Percentiles rank a stretch among this genome's conserved stretches.
Conservation (phyloP, 2,888 invertebrate genomes). For the Orchestes rusci region DNA sequence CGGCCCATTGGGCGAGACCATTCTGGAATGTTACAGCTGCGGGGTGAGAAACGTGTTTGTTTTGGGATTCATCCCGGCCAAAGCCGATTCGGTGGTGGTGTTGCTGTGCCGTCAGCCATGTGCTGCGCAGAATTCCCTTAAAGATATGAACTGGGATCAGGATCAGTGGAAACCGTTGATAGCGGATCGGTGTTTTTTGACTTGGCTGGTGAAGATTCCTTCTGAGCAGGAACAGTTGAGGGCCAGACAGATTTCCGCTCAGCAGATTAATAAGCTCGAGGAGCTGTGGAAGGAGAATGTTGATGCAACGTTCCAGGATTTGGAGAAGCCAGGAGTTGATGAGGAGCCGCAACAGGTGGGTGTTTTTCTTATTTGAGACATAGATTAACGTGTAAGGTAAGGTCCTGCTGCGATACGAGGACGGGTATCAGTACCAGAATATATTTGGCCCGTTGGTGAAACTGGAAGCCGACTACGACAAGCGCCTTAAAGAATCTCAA, state of each 20-base stretch:
- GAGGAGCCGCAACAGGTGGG: constrained; percentile 91
- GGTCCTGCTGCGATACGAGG: constrained; percentile 73
- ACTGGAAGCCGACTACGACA: constrained; percentile 97
- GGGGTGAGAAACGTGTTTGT: constrained; percentile 98
- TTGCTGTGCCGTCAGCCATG: constrained; percentile 96
- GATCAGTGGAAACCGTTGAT: constrained; percentile 98
- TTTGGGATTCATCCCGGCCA: constrained; percentile 97
- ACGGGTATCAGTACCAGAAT: constrained; percentile 98
- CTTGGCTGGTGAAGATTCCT: constrained; percentile 98
- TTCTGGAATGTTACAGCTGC: constrained; percentile 98
- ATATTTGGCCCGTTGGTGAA: constrained; percentile 96
- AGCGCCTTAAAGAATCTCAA: constrained; percentile 94
- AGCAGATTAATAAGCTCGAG: constrained; percentile 95
- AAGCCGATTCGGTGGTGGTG: constrained; percentile 97
- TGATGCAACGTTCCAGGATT: constrained; percentile 94
- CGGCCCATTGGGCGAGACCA: constrained; percentile 95
- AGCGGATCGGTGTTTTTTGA: constrained; percentile 89
- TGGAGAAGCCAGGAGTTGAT: constrained; percentile 97
- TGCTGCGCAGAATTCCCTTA: constrained; percentile 92
- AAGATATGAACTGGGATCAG: constrained; percentile 99
- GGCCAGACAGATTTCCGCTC: constrained; percentile 93
- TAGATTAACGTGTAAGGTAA: too few relatives aligned
- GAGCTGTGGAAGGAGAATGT: constrained; percentile 99
- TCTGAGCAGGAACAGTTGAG: constrained; percentile 93
- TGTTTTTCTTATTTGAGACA: not conserved